Evolutionary conservation across 2,797 vertebrate genomes (phyloP).

Genomic region (Dendrocincla tyrannina): DNA sequence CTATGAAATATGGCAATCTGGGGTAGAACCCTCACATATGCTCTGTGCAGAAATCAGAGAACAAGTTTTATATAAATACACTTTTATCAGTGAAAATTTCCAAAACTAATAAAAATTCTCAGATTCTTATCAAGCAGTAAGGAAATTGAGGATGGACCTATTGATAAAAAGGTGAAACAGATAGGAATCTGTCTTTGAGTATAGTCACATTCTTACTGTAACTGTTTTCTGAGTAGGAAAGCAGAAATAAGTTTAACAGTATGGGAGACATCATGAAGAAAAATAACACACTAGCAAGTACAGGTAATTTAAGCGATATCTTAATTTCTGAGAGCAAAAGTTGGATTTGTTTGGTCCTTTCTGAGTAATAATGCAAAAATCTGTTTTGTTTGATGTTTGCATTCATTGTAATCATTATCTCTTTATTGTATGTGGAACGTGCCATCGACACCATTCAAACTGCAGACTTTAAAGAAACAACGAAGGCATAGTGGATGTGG

Average conservation of each 20-base stretch:
- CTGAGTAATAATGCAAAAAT: neutral
- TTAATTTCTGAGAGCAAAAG: neutral
- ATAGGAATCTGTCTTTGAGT: neutral
- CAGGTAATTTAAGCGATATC: neutral
- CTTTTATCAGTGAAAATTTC: neutral
- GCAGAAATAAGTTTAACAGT: neutral
- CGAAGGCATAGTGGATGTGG: neutral
- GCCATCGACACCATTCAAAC: neutral
- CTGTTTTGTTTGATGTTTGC: neutral
- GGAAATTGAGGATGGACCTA: neutral
- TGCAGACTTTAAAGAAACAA: neutral
- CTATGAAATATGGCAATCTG: neutral
- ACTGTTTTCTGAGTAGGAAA: neutral
- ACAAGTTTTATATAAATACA: neutral
- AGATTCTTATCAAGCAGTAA: neutral
- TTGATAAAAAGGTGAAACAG: neutral
- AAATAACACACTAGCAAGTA: neutral
- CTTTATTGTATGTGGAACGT: neutral
- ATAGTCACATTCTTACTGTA: neutral
- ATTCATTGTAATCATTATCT: neutral
- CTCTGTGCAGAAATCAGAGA: neutral
- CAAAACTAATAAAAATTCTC: constrained; percentile 5
- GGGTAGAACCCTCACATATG: neutral
- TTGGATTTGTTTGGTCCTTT: neutral
- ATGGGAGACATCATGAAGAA: neutral